Conservation (phyloP, 2,888 invertebrate genomes). For the Drosophila mimica region DNA sequence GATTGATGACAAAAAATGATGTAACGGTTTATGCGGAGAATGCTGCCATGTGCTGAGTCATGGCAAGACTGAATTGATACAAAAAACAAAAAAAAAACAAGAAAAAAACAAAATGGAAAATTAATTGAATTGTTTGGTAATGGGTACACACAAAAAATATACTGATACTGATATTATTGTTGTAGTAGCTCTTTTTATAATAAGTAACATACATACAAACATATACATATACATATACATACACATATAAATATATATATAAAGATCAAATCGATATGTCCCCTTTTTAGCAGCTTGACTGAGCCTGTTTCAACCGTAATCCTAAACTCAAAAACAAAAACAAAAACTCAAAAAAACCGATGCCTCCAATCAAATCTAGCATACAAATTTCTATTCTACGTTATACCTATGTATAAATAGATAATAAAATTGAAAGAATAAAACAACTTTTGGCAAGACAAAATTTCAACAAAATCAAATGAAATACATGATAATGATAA, state of each 20-base stretch:
- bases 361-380: conserved; percentile 66
- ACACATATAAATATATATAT: conserved; percentile 30
- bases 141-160: conserved; percentile 65
- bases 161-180: conserved; percentile 78
- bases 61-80: conserved; percentile 75
- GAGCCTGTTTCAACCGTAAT: conserved; percentile 46
- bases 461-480: conserved; percentile 57
- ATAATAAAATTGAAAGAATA: conserved; percentile 31
- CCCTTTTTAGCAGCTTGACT: conserved; percentile 67
- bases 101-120: conserved; percentile 39
- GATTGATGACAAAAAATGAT: conserved; percentile 27
- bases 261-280: conserved; percentile 33
- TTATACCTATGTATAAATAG: conserved; percentile 61
- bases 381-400: conserved; percentile 75
- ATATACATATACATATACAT: conserved; percentile 16
- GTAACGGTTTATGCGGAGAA: conserved; percentile 39
- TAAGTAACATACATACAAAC: conserved; percentile 40
- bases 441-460: conserved; percentile 50
- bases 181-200: conserved; percentile 73
- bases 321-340: conserved; percentile 16
- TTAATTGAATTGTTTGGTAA: conserved; percentile 62
- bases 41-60: conserved; percentile 55
- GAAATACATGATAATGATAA: conserved; percentile 51
- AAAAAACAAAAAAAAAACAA: conserved; percentile 37
- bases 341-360: conserved; percentile 49